A percentile compares a stretch with the other conserved stretches of the same genome.
These are phyloP conservation scores for Lasioglossum leucozonium DNA, from an alignment of 2,888 invertebrate genomes.

Conservation along the genomic window DNA sequence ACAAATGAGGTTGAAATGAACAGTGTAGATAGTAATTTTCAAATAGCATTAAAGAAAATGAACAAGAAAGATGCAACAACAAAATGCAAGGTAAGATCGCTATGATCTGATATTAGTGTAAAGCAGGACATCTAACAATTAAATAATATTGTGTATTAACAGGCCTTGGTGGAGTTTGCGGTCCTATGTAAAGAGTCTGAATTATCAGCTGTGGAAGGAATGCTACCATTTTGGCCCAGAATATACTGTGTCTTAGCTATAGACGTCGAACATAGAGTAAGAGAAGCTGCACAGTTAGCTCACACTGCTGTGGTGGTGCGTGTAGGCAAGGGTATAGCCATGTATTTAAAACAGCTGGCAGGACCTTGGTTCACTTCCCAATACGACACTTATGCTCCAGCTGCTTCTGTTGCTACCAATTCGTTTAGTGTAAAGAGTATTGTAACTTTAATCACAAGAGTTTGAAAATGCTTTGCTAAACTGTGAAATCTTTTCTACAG, in stretches of 20 bases:
- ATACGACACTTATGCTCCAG: slow-evolving; percentile 94
- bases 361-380: slow-evolving; percentile 95
- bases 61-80: slow-evolving; percentile 96
- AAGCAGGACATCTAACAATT: too few species aligned
- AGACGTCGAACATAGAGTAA: slow-evolving; percentile 93
- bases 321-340: slow-evolving; percentile 91
- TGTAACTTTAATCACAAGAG: not conserved
- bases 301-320: slow-evolving; percentile 89
- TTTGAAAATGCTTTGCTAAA: not conserved
- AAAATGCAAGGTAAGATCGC: slow-evolving; percentile 90
- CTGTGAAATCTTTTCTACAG: slow-evolving; percentile 82
- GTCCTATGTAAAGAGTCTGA: slow-evolving; percentile 89
- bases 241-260: slow-evolving; percentile 90
- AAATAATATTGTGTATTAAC: not conserved
- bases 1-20: slow-evolving; percentile 88
- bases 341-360: slow-evolving; percentile 90
- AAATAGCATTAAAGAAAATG: slow-evolving; percentile 93
- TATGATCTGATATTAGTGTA: not conserved
- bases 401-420: slow-evolving; percentile 89
- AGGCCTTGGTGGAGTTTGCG: slow-evolving; percentile 93
- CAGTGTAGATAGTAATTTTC: slow-evolving; percentile 89
- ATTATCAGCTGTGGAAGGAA: slow-evolving; percentile 88
- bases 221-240: slow-evolving; percentile 93
- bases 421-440: slow-evolving; percentile 87
- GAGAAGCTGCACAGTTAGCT: slow-evolving; percentile 92